Evolutionary conservation across 2,113 vertebrate species (phyloP), one percentile per base, ranked within the genome.

Genomic region (Erinaceus europaeus): DNA sequence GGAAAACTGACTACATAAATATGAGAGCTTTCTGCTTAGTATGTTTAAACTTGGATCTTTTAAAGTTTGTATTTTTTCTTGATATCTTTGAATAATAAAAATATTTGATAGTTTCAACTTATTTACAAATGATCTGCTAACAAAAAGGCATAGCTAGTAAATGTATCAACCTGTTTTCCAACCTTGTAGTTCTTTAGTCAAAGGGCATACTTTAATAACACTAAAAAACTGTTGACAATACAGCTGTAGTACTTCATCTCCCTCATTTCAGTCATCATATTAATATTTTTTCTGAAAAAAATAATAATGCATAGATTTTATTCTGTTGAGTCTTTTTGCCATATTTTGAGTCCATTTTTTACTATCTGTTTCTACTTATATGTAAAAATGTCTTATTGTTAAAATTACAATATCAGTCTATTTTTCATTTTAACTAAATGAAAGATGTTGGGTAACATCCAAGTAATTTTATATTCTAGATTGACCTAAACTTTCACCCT

Each of bases 11-110:
- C 32, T 50, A 7, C 55, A 77, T 74, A 53, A 84, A 75, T 73
- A 46, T n/a, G 73, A 65, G 27, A 67, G 40, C 7, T 50, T 3
- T 72, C n/a, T n/a, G n/a, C 34, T 88, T 52, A 76, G 25, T 88
- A 71, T n/a, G 27, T 76, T 46, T 9, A 85, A 80, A n/a, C 76
- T 76, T 84, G 34, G 61, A 62, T 80, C 84, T 86, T 84, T 13
- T 42, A 87, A 87, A 64, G 36, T 52, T 25, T 85, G 52, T n/a
- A n/a, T n/a, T n/a, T n/a, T 81, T 42, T 67, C 50, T 93, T 72
- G n/a, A 12, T 90, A 53, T 87, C 88, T 88, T 88, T 44, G 6
- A 84, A 1, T 88, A 74, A 74, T 9, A 78, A 40, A 23, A 29
- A 10, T 29, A 67, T 53, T 68, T 74, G 67, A 6, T 68, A 13